These are phyloP conservation scores for Muntiacus muntjak DNA, from an alignment of 2,113 vertebrate genomes.

Conservation along the genomic window DNA sequence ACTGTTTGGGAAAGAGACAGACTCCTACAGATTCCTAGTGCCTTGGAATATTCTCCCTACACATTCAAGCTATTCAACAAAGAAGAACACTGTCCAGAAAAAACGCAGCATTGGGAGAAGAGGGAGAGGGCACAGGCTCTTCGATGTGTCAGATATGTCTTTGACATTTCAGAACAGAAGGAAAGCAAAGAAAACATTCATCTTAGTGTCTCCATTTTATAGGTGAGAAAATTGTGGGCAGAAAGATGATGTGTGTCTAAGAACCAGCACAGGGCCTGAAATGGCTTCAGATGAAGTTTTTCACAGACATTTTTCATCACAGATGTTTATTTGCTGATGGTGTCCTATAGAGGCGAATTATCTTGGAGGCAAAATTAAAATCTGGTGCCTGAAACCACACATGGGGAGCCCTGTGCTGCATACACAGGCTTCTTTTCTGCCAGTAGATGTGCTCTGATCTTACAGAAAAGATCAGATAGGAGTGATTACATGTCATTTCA, in stretches of 20 bases:
- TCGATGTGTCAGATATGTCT: neutral
- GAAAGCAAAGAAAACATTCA: neutral
- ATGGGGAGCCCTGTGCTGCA: rapidly evolving
- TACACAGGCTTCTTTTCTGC: neutral
- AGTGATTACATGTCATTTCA: neutral
- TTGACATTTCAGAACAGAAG: neutral
- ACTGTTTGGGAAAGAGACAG: neutral
- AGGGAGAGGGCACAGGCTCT: conserved; percentile 50
- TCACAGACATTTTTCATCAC: neutral
- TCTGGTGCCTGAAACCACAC: rapidly evolving
- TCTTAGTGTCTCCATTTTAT: neutral
- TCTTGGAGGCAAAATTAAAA: neutral
- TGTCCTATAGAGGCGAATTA: neutral
- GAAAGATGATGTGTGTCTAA: neutral
- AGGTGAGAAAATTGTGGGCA: neutral
- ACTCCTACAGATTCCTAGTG: neutral
- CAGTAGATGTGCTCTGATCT: neutral
- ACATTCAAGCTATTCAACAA: conserved; percentile 45
- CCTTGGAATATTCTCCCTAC: neutral
- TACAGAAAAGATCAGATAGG: neutral
- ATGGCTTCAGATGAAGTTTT: neutral
- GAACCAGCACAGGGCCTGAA: neutral
- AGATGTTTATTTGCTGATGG: neutral
- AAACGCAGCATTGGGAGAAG: neutral
- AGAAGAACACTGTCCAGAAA: conserved; percentile 42